Evolutionary conservation across 1,140 invertebrate genomes (phyloP), one percentile per base, ranked within the genome.

Genomic region (Apis laboriosa): DNA sequence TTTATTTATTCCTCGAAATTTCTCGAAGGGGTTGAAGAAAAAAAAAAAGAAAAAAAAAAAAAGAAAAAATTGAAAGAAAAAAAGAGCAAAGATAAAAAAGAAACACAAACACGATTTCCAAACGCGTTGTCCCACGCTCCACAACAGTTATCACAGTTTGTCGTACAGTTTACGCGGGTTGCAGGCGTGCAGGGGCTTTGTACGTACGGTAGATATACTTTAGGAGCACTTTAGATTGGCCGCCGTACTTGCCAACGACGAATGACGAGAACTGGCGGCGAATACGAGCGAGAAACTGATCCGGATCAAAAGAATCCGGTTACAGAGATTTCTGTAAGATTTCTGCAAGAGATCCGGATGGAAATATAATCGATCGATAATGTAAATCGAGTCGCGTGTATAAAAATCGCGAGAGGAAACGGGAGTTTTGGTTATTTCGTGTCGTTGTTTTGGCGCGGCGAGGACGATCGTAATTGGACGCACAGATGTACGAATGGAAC

Each of bases 371-470:
- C 15, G 24, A 28, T 15, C 9, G 63, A 64, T 64, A 2, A 64
- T 43, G 5, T 0, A 5, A 43, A 7, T 43, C 34, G 34, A 43
- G 34, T 7, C 34, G 34, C 24, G 63, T 34, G 15, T 13, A 43
- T 3, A 1, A 28, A 8, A 34, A 34, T 24, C 17, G 28, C 1
- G 7, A 5, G 21, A 43, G 15, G n/a, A 64, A 49, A 49, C 24
- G 28, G 9, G 19, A 19, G 1, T n/a, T n/a, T 7, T n/a, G 66
- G 34, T 43, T 43, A 19, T 24, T 12, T 34, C 34, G 51, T 13
- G 51, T 24, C 24, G 43, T 28, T 9, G 60, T 53, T 60, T 49
- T 60, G 60, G 60, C 63, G 76, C 76, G 76, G 75, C 75, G 63
- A 66, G 51, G 24, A 55, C 9, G 28, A 43, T 53, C 21, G 61